phyloP scores from a whole-genome alignment of 1,140 invertebrate genomes.

The Ceratosolen fusciceps region DNA sequence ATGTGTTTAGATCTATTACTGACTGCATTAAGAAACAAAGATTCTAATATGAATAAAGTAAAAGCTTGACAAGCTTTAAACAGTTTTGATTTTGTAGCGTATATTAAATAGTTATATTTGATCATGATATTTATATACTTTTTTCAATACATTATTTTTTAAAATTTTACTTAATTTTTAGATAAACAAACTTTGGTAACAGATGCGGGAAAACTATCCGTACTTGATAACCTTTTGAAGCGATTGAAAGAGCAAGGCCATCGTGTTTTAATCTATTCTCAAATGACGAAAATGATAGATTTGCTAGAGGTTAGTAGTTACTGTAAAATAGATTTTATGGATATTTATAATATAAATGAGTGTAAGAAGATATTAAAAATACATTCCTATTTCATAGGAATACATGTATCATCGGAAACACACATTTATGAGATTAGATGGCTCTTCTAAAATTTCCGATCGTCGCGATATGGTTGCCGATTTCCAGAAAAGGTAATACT shows the following conservation, averaged over 20 bases:
- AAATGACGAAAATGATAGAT: slow-evolving; percentile 98
- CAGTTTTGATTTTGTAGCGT: no score
- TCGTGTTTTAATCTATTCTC: slow-evolving; percentile 95
- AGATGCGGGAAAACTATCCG: slow-evolving; percentile 93
- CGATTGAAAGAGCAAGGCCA: slow-evolving; percentile 90
- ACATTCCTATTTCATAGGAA: slow-evolving; percentile 74
- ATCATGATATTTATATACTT: no score
- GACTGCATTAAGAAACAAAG: no score
- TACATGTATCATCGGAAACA: slow-evolving; percentile 95
- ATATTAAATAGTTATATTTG: no score
- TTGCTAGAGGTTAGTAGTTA: slow-evolving; percentile 85
- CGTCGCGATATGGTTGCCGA: slow-evolving; percentile 93
- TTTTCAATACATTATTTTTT: neutral
- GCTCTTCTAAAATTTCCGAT: slow-evolving; percentile 93
- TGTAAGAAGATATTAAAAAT: slow-evolving; percentile 12
- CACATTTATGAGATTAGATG: slow-evolving; percentile 92
- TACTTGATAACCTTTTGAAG: slow-evolving; percentile 87
- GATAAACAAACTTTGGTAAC: slow-evolving; percentile 93
- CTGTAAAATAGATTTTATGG: neutral
- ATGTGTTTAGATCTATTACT: no score
- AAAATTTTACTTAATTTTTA: slow-evolving; percentile 58
- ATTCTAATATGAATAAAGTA: no score
- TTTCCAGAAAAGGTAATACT: slow-evolving; percentile 81
- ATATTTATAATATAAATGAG: neutral
- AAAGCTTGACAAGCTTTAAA: no score